These are phyloP conservation scores for Tetranychus urticae DNA, from an alignment of 1,140 invertebrate genomes.

Conservation along the genomic window DNA sequence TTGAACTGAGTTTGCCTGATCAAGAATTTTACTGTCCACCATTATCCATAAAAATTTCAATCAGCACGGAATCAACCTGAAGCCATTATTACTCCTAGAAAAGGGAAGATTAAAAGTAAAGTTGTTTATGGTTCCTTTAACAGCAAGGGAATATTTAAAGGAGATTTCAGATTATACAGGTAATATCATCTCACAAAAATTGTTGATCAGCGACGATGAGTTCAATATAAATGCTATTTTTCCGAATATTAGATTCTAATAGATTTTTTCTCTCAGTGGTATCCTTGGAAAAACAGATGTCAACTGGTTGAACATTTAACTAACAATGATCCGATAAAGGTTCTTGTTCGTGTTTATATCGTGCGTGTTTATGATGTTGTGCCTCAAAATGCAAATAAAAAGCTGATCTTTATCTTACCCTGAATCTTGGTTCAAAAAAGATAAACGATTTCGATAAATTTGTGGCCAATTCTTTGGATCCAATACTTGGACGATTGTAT, in stretches of 20 bases:
- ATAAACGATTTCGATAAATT: constrained; percentile 64
- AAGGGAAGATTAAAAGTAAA: constrained; percentile 16
- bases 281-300: no score
- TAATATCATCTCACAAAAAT: no score
- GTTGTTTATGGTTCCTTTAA: constrained; percentile 51
- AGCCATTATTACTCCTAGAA: not conserved
- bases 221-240: no score
- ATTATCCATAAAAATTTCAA: constrained; percentile 43
- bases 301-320: no score
- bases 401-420: constrained; percentile 64
- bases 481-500: constrained; percentile 74
- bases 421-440: constrained; percentile 51
- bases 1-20: constrained; percentile 35
- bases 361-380: constrained; percentile 50
- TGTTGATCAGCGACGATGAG: no score
- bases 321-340: no score
- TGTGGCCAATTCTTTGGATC: constrained; percentile 72
- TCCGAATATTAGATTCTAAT: no score
- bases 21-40: constrained; percentile 62
- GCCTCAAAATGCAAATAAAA: constrained; percentile 71
- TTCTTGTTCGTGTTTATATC: constrained; percentile 59
- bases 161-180: no score
- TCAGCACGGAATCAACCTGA: not conserved
- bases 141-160: no score
- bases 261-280: no score